A percentile compares a stretch with the other conserved stretches of the same genome.
Conservation (phyloP, 1,140 invertebrate species). For the Scaptomyza hsui region DNA sequence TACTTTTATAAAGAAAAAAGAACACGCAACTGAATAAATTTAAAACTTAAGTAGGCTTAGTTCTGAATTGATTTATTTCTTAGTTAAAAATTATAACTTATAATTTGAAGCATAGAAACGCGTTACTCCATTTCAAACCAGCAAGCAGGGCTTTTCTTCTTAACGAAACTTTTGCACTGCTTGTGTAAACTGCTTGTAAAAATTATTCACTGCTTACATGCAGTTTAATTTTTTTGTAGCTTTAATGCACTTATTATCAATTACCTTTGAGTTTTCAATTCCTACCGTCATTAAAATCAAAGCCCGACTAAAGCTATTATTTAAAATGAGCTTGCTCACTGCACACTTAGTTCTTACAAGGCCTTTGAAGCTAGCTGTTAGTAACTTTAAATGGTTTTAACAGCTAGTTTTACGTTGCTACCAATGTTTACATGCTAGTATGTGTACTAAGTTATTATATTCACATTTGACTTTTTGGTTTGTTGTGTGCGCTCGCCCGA, state of each 20-base stretch:
- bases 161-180: not conserved
- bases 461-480: conserved; percentile 53
- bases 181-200: not conserved
- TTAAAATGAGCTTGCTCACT: not conserved
- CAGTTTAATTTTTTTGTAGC: too few relatives aligned
- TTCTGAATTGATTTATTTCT: too few relatives aligned
- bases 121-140: not conserved
- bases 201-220: too few relatives aligned
- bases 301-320: not conserved
- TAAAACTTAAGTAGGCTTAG: conserved; percentile 54
- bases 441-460: not conserved
- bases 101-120: too few relatives aligned
- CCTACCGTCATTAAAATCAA: not conserved
- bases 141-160: not conserved
- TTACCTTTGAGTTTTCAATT: not conserved
- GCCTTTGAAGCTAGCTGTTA: not conserved
- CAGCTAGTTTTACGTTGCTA: conserved; percentile 21
- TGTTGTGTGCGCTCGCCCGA: conserved; percentile 35
- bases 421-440: not conserved
- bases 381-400: not conserved
- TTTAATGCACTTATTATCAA: not conserved
- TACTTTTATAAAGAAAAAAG: conserved; percentile 48
- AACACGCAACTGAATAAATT: conserved; percentile 62
- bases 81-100: too few relatives aligned
- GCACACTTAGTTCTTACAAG: not conserved